These are phyloP conservation scores for Drosophila mauritiana DNA, from an alignment of 1,140 invertebrate species.

Conservation along the genomic window DNA sequence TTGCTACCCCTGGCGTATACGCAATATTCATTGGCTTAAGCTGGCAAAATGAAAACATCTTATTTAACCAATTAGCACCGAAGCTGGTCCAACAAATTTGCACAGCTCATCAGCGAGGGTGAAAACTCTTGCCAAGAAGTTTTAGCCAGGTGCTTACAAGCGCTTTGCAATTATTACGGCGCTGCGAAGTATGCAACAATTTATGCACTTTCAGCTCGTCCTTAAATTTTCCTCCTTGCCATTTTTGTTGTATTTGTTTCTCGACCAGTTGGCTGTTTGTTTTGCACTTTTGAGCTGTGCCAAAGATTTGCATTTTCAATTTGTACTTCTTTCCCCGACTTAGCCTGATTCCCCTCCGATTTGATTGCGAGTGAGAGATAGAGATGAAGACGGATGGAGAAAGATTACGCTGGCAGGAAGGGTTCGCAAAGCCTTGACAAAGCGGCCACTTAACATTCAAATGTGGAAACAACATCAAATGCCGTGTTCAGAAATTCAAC, in stretches of 20 bases:
- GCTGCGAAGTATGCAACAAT: slow-evolving; percentile 64
- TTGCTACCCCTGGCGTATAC: slow-evolving; percentile 41
- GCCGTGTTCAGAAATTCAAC: slow-evolving; percentile 55
- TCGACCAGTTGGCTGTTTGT: slow-evolving; percentile 54
- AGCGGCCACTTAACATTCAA: slow-evolving; percentile 61
- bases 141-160: slow-evolving; percentile 62
- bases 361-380: slow-evolving; percentile 41
- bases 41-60: slow-evolving; percentile 46
- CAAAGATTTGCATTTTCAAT: slow-evolving; percentile 81
- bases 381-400: slow-evolving; percentile 39
- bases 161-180: slow-evolving; percentile 79
- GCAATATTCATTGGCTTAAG: slow-evolving; percentile 37
- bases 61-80: slow-evolving; percentile 71
- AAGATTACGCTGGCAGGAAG: slow-evolving; percentile 33
- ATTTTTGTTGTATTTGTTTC: not conserved
- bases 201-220: slow-evolving; percentile 62
- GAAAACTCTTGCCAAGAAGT: slow-evolving; percentile 42
- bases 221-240: slow-evolving; percentile 4
- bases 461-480: slow-evolving; percentile 64
- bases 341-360: not conserved
- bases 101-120: slow-evolving; percentile 37
- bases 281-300: slow-evolving; percentile 77
- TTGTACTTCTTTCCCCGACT: slow-evolving; percentile 34
- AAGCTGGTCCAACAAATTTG: slow-evolving; percentile 50
- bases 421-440: slow-evolving; percentile 45